Evolutionary conservation across 2,888 invertebrate species (phyloP).

Genomic region (Philereme vetulata): DNA sequence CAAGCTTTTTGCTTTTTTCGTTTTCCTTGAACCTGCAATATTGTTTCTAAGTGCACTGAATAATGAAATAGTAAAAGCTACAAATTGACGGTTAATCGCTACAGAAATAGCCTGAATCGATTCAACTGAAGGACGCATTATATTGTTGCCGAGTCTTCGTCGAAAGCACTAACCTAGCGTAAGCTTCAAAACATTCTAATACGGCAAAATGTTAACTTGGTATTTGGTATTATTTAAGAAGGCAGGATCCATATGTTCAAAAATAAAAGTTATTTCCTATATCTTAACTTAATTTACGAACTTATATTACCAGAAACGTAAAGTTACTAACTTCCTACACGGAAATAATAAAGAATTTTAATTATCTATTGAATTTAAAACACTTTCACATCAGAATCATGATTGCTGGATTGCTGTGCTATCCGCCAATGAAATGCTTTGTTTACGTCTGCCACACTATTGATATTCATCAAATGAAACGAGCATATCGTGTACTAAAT

Average conservation of each 20-base stretch:
- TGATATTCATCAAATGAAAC: conserved; percentile 48
- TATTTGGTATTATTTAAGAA: too few species aligned
- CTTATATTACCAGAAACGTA: too few species aligned
- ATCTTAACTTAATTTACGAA: too few species aligned
- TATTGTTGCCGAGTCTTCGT: conserved; percentile 3
- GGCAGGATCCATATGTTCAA: too few species aligned
- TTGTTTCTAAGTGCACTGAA: not conserved
- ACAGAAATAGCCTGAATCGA: conserved; percentile 37
- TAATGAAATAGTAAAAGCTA: conserved; percentile 16
- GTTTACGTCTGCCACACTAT: conserved; percentile 48
- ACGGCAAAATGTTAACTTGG: too few species aligned
- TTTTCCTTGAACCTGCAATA: conserved; percentile 1
- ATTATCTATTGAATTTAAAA: too few species aligned
- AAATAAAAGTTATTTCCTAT: too few species aligned
- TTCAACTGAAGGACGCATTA: conserved; percentile 39
- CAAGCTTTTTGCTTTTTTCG: not conserved
- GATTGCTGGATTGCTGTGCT: too few species aligned
- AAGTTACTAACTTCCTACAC: too few species aligned
- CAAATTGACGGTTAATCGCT: conserved; percentile 34
- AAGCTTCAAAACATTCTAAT: too few species aligned
- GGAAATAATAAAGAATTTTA: too few species aligned
- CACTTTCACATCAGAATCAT: too few species aligned
- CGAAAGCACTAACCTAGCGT: not conserved
- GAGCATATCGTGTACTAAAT: conserved; percentile 43
- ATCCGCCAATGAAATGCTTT: conserved; percentile 35